These are phyloP conservation scores for Subanguina moxae DNA, from an alignment of 1,140 invertebrate species.

Conservation along the genomic window DNA sequence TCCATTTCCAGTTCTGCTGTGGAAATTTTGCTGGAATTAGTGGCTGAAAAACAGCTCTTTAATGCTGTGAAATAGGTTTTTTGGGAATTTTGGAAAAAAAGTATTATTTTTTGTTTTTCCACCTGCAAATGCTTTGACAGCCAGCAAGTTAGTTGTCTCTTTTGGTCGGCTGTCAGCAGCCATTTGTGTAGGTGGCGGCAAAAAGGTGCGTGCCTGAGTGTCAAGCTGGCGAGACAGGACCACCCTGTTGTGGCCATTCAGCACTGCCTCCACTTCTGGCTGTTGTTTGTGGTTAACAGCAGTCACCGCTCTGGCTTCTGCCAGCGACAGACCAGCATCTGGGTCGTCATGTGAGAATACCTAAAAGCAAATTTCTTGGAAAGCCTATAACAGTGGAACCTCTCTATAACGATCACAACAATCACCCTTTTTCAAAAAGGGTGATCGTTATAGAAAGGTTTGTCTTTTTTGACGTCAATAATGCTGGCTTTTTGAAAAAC, in stretches of 20 bases:
- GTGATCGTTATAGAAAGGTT: too few relatives aligned
- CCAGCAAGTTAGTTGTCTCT: conserved; percentile 2
- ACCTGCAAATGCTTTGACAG: conserved; percentile 3
- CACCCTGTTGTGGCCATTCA: conserved; percentile 10
- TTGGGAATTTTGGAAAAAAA: not conserved
- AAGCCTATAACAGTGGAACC: too few relatives aligned
- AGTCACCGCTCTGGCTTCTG: conserved; percentile 14
- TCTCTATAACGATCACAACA: too few relatives aligned
- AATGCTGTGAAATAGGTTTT: conserved; percentile 25
- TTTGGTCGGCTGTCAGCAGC: conserved; percentile 2
- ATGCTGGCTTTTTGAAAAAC: too few relatives aligned
- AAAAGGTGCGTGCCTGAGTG: conserved; percentile 13
- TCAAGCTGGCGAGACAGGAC: conserved; percentile 12
- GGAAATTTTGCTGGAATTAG: conserved; percentile 36
- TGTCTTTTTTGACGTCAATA: too few relatives aligned
- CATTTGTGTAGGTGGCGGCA: not conserved
- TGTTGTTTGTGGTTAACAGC: conserved; percentile 7
- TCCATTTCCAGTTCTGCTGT: conserved; percentile 36
- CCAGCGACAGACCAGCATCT: conserved; percentile 8
- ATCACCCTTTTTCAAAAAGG: too few relatives aligned
- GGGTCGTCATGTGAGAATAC: conserved; percentile 3
- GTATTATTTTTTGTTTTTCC: conserved; percentile 6
- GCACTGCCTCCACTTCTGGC: conserved; percentile 6
- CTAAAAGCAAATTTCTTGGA: too few relatives aligned
- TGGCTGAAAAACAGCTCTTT: conserved; percentile 44